phyloP scores from a whole-genome alignment of 2,797 vertebrate species.

The Somateria mollissima region DNA sequence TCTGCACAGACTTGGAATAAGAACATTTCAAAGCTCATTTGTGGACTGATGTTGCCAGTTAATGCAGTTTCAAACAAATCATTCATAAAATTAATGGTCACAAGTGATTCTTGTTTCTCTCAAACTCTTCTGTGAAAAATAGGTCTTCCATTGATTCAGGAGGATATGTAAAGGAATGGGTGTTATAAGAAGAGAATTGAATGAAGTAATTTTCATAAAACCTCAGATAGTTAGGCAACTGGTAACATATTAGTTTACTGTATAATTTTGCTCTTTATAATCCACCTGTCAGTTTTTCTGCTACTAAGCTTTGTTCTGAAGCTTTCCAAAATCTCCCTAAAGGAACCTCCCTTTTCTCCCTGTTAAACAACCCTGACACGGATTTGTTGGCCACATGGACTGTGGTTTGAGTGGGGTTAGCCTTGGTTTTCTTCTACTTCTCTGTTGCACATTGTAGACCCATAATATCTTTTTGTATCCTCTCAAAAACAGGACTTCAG shows the following conservation, averaged over 20 bases:
- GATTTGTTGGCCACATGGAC: fast-evolving
- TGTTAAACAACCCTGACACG: background rate
- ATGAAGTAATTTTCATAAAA: background rate
- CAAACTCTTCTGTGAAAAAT: conserved; percentile 22
- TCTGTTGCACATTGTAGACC: background rate
- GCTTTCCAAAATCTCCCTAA: background rate
- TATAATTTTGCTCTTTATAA: background rate
- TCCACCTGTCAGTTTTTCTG: background rate
- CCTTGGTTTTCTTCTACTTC: background rate
- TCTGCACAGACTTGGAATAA: conserved; percentile 19
- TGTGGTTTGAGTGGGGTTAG: background rate
- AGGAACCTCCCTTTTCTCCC: background rate
- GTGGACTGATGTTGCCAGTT: conserved; percentile 40
- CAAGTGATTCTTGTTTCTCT: conserved; percentile 15
- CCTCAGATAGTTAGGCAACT: background rate
- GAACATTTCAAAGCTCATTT: conserved; percentile 53
- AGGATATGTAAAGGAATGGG: background rate
- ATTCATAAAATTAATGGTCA: conserved; percentile 51
- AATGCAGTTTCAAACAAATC: conserved; percentile 51
- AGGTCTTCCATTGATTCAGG: background rate
- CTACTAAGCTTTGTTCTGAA: background rate
- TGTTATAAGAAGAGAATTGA: background rate
- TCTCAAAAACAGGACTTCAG: background rate
- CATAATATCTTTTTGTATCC: background rate
- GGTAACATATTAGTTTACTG: no score